Conservation (phyloP, 2,797 vertebrate species). For the Trematocara caparti region DNA sequence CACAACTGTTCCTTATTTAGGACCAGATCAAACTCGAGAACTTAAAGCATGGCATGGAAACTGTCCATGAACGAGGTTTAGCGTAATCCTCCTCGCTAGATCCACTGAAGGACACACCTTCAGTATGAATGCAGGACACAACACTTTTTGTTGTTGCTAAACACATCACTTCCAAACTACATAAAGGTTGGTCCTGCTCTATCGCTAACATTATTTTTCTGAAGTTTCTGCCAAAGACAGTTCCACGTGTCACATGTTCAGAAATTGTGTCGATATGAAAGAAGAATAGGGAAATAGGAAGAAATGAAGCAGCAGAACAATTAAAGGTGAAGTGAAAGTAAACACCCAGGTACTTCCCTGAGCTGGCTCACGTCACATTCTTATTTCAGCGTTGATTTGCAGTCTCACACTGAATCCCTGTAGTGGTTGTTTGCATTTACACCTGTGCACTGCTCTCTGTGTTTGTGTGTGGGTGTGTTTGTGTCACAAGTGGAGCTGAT, state of each 20-base stretch:
- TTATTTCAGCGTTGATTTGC: not conserved
- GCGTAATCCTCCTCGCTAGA: not conserved
- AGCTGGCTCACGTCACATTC: slow-evolving; percentile 4
- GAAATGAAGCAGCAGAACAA: not conserved
- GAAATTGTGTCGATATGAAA: not conserved
- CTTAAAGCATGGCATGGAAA: not conserved
- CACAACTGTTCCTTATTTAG: slow-evolving; percentile 50
- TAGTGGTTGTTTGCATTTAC: not conserved
- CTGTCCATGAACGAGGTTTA: not conserved
- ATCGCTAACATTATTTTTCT: not conserved
- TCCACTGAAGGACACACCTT: not conserved
- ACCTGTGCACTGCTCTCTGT: not conserved
- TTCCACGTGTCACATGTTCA: not conserved
- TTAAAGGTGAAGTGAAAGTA: slow-evolving; percentile 63
- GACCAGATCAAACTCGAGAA: not conserved
- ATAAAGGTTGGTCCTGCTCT: not conserved
- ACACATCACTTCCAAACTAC: not conserved
- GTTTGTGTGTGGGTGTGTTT: not conserved
- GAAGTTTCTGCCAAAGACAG: not conserved
- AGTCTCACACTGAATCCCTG: not conserved
- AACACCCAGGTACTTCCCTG: slow-evolving; percentile 38
- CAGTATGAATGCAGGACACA: not conserved
- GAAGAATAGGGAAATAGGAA: not conserved
- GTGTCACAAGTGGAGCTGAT: not conserved
- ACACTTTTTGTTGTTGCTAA: not conserved